Evolutionary conservation across 2,797 vertebrate genomes (phyloP).

Genomic region (Capromys pilorides): DNA sequence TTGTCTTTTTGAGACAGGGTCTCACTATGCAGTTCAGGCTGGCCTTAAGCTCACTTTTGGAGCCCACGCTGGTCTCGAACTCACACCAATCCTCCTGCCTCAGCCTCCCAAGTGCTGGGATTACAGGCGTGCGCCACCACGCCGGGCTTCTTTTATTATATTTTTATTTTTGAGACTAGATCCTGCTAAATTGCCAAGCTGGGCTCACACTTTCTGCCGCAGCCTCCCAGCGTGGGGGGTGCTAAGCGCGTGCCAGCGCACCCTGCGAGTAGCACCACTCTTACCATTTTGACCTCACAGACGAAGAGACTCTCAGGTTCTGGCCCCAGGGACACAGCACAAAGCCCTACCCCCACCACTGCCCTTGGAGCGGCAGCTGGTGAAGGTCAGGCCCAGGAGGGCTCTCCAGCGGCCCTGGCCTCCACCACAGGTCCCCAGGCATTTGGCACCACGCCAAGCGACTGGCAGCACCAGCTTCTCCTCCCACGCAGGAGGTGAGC

Average conservation of each 20-base stretch:
- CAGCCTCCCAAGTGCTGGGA: too few relatives aligned
- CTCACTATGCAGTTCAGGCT: too few relatives aligned
- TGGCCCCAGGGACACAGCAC: not conserved
- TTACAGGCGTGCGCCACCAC: too few relatives aligned
- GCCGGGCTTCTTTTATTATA: not conserved
- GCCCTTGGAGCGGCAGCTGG: not conserved
- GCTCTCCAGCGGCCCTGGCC: not conserved
- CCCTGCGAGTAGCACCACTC: not conserved
- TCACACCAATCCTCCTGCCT: too few relatives aligned
- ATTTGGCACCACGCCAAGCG: fast-evolving
- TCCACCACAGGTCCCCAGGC: not conserved
- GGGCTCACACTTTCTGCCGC: not conserved
- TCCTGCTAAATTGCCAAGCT: not conserved
- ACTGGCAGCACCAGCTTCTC: not conserved
- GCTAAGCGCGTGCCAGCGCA: too few relatives aligned
- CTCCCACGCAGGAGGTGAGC: not conserved
- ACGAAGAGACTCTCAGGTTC: not conserved
- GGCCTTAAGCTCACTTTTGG: too few relatives aligned
- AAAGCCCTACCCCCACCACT: not conserved
- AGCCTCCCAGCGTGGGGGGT: not conserved
- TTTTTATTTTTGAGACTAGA: not conserved
- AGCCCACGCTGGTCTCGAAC: too few relatives aligned
- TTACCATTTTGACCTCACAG: not conserved
- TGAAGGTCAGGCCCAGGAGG: conserved; percentile 39
- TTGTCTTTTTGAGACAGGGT: too few relatives aligned